Conservation (phyloP, 1,140 invertebrate genomes). For the Homalodisca vitripennis region DNA sequence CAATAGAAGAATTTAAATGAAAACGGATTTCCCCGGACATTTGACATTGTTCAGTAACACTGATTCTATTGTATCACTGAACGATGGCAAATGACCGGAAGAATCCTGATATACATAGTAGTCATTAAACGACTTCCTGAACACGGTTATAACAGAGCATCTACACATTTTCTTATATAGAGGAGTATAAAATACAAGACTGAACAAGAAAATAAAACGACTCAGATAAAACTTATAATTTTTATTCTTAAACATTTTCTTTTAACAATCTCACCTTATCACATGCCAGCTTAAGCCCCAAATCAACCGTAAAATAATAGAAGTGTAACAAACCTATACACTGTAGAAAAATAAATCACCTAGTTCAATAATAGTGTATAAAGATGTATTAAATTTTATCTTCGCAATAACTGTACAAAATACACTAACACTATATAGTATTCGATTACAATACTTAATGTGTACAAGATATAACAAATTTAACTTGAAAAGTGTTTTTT, state of each 20-base stretch:
- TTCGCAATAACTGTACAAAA: conserved; percentile 18
- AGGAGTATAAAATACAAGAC: no score
- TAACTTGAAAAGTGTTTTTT: neutral
- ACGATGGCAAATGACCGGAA: no score
- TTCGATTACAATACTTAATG: conserved; percentile 16
- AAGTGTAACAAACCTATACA: conserved; percentile 16
- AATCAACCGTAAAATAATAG: conserved; percentile 1
- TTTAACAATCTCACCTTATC: conserved; percentile 13
- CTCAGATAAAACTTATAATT: conserved; percentile 5
- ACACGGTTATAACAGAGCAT: no score
- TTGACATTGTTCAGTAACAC: no score
- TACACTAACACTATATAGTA: conserved; percentile 9
- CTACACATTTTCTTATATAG: no score
- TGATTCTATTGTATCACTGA: no score
- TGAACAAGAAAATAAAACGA: no score
- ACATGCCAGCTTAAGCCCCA: neutral
- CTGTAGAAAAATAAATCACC: conserved; percentile 31
- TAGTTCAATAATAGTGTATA: conserved; percentile 26
- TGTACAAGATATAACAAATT: neutral
- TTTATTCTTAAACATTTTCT: conserved; percentile 2
- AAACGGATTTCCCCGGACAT: no score
- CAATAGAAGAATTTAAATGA: no score
- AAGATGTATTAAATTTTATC: conserved; percentile 21
- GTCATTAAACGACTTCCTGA: no score
- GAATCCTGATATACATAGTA: no score